Percentiles rank a stretch among this genome's conserved stretches.
phyloP scores from a whole-genome alignment of 2,113 vertebrate genomes.

The Chiloscyllium plagiosum region DNA sequence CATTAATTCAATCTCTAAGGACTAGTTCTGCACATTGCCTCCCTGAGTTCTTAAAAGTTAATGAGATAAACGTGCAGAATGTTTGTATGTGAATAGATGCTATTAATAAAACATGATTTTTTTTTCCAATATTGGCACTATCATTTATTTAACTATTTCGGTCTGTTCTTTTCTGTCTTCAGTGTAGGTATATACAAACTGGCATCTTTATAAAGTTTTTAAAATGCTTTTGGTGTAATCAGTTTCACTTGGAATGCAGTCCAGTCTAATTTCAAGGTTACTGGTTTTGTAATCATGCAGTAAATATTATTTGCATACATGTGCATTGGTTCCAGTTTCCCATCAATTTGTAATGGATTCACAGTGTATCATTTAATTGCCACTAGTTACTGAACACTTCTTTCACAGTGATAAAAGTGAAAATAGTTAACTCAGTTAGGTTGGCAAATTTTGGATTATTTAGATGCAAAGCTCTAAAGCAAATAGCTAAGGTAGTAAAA shows the following conservation, averaged over 20 bases:
- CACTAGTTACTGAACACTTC: background rate
- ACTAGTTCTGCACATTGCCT: background rate
- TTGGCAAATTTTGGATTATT: background rate
- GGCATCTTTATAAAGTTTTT: background rate
- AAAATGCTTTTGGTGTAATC: background rate
- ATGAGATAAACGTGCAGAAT: conserved; percentile 4
- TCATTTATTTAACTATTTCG: background rate
- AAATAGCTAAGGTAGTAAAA: background rate
- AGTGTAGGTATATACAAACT: background rate
- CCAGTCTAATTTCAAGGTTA: background rate
- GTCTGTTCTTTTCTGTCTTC: background rate
- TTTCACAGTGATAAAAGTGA: background rate
- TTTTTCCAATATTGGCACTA: background rate
- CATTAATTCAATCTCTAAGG: background rate
- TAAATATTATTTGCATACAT: background rate
- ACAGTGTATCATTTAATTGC: background rate
- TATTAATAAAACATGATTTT: background rate
- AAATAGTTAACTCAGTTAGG: background rate
- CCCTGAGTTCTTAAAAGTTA: background rate
- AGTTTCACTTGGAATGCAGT: background rate
- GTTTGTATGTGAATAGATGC: background rate
- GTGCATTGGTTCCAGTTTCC: background rate
- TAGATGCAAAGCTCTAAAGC: background rate
- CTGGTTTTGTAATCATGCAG: background rate
- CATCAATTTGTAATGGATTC: background rate